phyloP scores from a whole-genome alignment of 2,797 vertebrate species.

The Rousettus madagascariensis region DNA sequence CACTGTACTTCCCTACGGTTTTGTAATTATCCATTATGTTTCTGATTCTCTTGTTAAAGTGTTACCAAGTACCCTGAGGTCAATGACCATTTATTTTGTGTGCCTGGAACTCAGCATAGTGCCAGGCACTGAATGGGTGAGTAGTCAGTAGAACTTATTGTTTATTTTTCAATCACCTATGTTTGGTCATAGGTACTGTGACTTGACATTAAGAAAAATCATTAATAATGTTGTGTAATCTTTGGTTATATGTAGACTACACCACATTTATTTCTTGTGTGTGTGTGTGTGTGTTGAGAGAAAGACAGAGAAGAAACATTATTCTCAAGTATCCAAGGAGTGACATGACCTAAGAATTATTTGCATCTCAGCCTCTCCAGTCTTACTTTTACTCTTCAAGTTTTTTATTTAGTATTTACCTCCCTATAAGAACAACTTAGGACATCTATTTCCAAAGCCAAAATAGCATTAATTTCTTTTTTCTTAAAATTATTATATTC shows the following conservation, averaged over 20 bases:
- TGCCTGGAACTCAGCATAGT: not conserved
- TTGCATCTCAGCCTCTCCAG: not conserved
- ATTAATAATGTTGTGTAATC: not conserved
- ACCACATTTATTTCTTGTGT: not conserved
- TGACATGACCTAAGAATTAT: not conserved
- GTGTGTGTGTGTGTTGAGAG: not conserved
- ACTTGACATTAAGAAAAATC: not conserved
- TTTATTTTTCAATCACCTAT: not conserved
- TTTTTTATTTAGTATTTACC: not conserved
- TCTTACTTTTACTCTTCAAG: not conserved
- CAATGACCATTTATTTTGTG: not conserved
- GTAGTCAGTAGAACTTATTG: not conserved
- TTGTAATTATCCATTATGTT: not conserved
- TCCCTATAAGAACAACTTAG: not conserved
- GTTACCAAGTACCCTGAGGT: not conserved
- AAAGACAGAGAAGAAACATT: not conserved
- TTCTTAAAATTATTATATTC: not conserved
- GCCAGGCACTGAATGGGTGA: not conserved
- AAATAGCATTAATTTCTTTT: not conserved
- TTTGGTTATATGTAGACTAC: conserved; percentile 1
- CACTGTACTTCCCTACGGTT: not conserved
- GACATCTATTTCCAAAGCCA: not conserved
- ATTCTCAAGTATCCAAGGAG: not conserved
- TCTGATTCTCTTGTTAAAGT: not conserved
- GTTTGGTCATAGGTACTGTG: not conserved